Evolutionary conservation across 2,797 vertebrate species (phyloP), one percentile per base, ranked within the genome.

Genomic region (Sebastes miniatus): DNA sequence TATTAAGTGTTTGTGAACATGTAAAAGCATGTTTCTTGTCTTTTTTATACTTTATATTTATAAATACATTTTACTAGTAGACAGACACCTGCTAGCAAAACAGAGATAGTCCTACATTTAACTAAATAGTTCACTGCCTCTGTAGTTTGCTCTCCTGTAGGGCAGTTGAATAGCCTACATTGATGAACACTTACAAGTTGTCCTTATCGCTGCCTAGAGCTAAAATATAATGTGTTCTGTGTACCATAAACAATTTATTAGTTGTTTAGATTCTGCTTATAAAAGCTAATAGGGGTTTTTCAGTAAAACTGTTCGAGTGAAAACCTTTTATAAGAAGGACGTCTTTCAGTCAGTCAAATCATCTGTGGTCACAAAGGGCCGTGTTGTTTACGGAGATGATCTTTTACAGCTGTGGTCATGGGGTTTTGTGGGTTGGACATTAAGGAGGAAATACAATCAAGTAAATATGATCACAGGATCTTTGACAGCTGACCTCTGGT

Each of bases 391-490:
- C 76, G 43, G 64, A 63, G 67, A 81, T 59, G 65, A 65, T 76
- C 58, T 78, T 73, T 87, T 52, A 72, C 74, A 83, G 85, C 83
- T 77, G 80, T 57, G 79, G 88, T 95, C 93, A 93, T 88, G 89
- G 36, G 93, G 76, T 88, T 90, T 83, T 79, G 82, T 62, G 81
- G 65, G 76, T 76, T 78, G 83, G 85, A 77, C 85, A 81, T 87
- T 87, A 80, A 78, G 73, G 76, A 85, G 88, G 81, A 92, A 93
- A 91, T 83, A 92, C 85, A 92, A 89, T 93, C 86, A 87, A 89
- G 73, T 79, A 83, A 92, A 89, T 91, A 89, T 88, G 89, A 94
- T 93, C 92, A 92, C 89, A 91, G 85, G 93, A 83, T 89, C 69
- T 62, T 72, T 83, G 86, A 92, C 90, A 86, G 85, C 88, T 92